A percentile compares a stretch with the other conserved stretches of the same genome.
Conservation (phyloP, 2,888 invertebrate genomes). For the Himalopsyche anomala region DNA sequence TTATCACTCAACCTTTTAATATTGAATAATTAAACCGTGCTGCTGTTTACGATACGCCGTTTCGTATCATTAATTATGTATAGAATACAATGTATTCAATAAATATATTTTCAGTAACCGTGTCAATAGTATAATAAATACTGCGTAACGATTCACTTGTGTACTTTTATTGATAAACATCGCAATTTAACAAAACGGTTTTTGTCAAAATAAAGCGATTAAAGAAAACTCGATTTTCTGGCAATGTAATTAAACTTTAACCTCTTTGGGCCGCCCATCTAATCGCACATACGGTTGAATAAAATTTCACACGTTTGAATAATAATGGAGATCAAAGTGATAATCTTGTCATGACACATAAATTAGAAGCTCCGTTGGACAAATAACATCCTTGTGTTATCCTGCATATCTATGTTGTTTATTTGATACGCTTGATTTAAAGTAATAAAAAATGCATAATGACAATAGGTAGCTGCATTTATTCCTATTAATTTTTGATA, state of each 20-base stretch:
- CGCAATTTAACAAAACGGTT: constrained; percentile 8
- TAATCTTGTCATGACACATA: not conserved
- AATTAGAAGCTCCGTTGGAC: not conserved
- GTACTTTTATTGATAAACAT: constrained; percentile 24
- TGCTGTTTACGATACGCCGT: too few species aligned
- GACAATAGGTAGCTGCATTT: too few species aligned
- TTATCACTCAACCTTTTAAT: too few species aligned
- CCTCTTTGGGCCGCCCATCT: not conserved
- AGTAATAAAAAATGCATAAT: too few species aligned
- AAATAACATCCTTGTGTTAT: constrained; percentile 1
- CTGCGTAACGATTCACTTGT: constrained; percentile 8
- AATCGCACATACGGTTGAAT: not conserved
- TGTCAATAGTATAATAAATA: not conserved
- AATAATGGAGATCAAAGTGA: not conserved
- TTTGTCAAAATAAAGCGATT: constrained; percentile 18
- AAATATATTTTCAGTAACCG: too few species aligned
- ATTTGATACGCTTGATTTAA: too few species aligned
- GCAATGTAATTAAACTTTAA: constrained; percentile 4
- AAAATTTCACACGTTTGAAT: constrained; percentile 11
- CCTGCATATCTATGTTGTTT: not conserved
- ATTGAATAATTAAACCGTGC: too few species aligned
- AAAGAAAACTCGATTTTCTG: constrained; percentile 17
- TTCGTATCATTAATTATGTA: too few species aligned
- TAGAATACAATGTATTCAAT: too few species aligned
- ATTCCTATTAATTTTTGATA: too few species aligned